Evolutionary conservation across 2,113 vertebrate genomes (phyloP), one percentile per base, ranked within the genome.

Genomic region (Glaucomys volans): DNA sequence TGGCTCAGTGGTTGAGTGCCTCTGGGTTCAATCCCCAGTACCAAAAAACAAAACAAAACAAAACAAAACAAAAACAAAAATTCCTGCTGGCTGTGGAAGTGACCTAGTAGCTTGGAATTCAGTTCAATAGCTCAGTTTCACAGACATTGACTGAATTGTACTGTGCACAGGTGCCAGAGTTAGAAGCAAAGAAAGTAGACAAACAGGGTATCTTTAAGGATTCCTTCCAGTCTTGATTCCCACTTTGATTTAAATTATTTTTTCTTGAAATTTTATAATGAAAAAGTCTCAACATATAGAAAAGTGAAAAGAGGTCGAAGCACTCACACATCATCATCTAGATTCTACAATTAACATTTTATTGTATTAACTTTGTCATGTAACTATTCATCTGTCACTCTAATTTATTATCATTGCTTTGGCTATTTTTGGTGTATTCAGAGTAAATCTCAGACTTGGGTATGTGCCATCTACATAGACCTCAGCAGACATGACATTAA

Each of bases 81-180:
- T 6, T 80, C 32, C 18, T 85, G 85, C 20, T 52, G 62, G 40
- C 40, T 92, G 32, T 79, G n/a, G 50, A 72, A 91, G 17, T 87
- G 84, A 80, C 16, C 79, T 76, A 37, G 37, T 64, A 84, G 74
- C 69, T 83, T 83, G 22, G 66, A 81, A 94, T 87, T 97, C 24
- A 57, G 59, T 54, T 96, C 57, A 50, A 18, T 24, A 30, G 64
- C 66, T 66, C 42, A 69, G 6, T 40, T 87, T 71, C 59, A n/a
- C 30, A 87, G 80, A 66, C 16, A 40, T 57, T 59, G 30, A 47
- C 40, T 85, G 67, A 94, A 54, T 9, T 82, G 26, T 40, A 50
- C 77, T 69, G 59, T 32, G 13, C 59, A 42, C 7, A 17, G 75
- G 30, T 72, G 50, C 66, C 40, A 50, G 69, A 85, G 47, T 35